Base-by-base conservation (phyloP, 1,140 invertebrate genomes). In the Nephotettix cincticeps region DNA sequence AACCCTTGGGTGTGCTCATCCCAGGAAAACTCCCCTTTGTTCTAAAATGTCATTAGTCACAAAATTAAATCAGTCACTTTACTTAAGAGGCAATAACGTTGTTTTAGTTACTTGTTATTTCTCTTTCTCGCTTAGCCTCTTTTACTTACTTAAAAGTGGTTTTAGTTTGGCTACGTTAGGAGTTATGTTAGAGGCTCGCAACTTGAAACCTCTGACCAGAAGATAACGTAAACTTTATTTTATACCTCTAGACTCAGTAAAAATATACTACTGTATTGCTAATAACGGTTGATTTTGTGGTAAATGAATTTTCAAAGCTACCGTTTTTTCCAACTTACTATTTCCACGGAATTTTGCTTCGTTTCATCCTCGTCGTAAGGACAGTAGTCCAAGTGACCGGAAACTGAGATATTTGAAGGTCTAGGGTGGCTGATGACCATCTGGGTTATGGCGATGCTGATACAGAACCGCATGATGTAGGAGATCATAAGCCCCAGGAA, bases 361-460 rank as follows among this genome's bases (percentile, higher is more conserved):
- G 13, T 68, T 1, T 32, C n/a, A 14, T 4, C 40, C 1, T 56
- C 51, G 21, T 70, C 58, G 23, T 56, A 63, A 1, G 69, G 66
- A 72, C 71, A 72, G 14, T 19, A 23, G 27, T 68, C 28, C 21
- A 14, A 1, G 6, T 40, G 19, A 54, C 19, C 40, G 1, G 1
- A n/a, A n/a, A 27, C 51, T 9, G 17, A 29, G 14, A 23, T 3
- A n/a, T 25, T 64, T 3, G 32, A 30, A 23, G 65, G 66, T 19
- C 21, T 23, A 19, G 6, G 1, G 1, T 17, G 28, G 9, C 21
- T 1, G 25, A 43, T 63, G 0, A 88, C 90, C 91, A 97, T 94
- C 76, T 93, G 91, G n/a, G 94, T 94, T 73, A 97, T 94, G 1
- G 93, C 93, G 27, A 96, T 88, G 72, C 92, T 94, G 2, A 97